phyloP scores from a whole-genome alignment of 2,113 vertebrate genomes.

The Neogale vison region DNA sequence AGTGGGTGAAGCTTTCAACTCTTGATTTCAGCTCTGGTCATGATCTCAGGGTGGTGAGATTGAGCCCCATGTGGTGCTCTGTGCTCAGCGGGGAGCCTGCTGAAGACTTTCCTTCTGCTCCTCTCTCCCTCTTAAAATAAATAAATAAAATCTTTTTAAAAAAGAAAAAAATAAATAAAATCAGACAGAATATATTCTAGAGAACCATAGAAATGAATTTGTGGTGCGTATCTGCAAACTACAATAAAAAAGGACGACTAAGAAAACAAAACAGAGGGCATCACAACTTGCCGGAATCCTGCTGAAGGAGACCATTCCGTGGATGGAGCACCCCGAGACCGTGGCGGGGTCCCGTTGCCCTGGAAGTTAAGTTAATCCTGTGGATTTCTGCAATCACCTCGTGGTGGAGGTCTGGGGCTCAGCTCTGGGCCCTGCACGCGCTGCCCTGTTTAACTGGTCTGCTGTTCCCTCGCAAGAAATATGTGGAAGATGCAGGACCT shows the following conservation, averaged over 20 bases:
- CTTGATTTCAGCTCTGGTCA: background rate
- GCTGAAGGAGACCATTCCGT: rapidly evolving
- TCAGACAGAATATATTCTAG: background rate
- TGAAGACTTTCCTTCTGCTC: background rate
- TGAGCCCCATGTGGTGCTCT: background rate
- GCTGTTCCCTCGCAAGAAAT: background rate
- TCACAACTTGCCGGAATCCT: background rate
- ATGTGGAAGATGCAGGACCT: background rate
- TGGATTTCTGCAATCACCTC: rapidly evolving
- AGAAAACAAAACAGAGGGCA: background rate
- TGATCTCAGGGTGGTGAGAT: background rate
- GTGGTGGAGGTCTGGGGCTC: background rate
- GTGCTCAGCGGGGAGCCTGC: background rate
- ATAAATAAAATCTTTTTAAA: background rate
- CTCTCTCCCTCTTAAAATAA: background rate
- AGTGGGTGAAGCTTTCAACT: background rate
- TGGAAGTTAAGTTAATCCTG: too few relatives aligned
- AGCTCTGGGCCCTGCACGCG: rapidly evolving
- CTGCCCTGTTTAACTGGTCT: background rate
- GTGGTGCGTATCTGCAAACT: background rate
- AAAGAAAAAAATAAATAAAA: background rate
- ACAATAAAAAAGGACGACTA: rapidly evolving
- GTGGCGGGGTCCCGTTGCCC: rapidly evolving
- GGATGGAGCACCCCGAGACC: rapidly evolving
- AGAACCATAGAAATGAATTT: background rate